These are phyloP conservation scores for Acanthurus lineatus DNA, from an alignment of 2,797 vertebrate genomes.

Conservation along the genomic window DNA sequence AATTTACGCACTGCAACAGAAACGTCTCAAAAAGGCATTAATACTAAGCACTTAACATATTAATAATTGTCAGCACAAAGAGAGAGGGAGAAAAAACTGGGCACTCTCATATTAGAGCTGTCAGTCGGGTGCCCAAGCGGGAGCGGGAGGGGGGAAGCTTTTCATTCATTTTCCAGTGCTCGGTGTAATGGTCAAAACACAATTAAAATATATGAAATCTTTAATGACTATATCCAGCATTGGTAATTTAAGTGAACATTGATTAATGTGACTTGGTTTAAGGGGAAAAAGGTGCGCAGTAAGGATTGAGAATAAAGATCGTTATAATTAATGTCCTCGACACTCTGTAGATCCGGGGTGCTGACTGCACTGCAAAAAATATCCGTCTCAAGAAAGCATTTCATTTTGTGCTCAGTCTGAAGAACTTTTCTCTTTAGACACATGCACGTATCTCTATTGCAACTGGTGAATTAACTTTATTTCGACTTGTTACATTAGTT, in stretches of 20 bases:
- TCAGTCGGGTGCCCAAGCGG: slow-evolving; percentile 66
- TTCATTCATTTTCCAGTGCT: slow-evolving; percentile 73
- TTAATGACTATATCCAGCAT: slow-evolving; percentile 76
- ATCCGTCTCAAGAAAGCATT: slow-evolving; percentile 2
- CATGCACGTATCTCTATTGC: accelerated
- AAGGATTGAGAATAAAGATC: slow-evolving; percentile 64
- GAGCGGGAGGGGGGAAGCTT: slow-evolving; percentile 52
- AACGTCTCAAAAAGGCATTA: slow-evolving; percentile 60
- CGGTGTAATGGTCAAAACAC: slow-evolving; percentile 75
- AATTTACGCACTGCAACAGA: slow-evolving; percentile 58
- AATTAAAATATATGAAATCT: slow-evolving; percentile 79
- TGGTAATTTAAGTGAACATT: slow-evolving; percentile 71
- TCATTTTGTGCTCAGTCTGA: neutral
- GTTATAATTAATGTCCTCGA: slow-evolving; percentile 78
- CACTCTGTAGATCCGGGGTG: slow-evolving; percentile 66
- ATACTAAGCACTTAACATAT: slow-evolving; percentile 75
- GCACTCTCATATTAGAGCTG: slow-evolving; percentile 63
- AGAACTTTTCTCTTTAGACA: neutral
- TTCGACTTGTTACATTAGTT: neutral
- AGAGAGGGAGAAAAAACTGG: slow-evolving; percentile 11
- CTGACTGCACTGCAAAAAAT: slow-evolving; percentile 53
- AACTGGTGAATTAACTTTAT: neutral
- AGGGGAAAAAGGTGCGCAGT: slow-evolving; percentile 62
- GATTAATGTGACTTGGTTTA: slow-evolving; percentile 81
- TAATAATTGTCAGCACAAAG: slow-evolving; percentile 76